A percentile compares a stretch with the other conserved stretches of the same genome.
phyloP scores from a whole-genome alignment of 1,140 invertebrate genomes.

The Aphaenogaster ashmeadi region DNA sequence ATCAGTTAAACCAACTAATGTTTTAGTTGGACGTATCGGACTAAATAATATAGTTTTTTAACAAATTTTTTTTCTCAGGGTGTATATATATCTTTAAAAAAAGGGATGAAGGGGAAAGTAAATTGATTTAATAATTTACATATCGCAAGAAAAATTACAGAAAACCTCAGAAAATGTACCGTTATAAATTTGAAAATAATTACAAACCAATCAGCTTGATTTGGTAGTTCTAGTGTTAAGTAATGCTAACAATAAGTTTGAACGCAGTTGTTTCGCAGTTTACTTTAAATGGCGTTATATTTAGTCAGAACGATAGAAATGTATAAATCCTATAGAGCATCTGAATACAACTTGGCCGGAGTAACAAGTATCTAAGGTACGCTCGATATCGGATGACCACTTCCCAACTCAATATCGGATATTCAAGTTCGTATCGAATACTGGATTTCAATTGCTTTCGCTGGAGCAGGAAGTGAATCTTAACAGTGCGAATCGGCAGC shows the following conservation, averaged over 20 bases:
- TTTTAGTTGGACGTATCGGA: no score
- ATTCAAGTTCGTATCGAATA: constrained; percentile 60
- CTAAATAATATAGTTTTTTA: no score
- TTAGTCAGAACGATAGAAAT: background rate
- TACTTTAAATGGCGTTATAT: background rate
- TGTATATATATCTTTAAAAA: background rate
- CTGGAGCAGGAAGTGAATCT: constrained; percentile 50
- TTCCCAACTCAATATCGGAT: constrained; percentile 58
- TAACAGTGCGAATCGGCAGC: constrained; percentile 36
- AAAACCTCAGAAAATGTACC: background rate
- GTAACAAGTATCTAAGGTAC: constrained; percentile 33
- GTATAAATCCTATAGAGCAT: constrained; percentile 23
- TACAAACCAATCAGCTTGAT: background rate
- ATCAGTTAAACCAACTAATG: no score
- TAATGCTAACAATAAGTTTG: background rate
- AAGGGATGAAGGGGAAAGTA: background rate
- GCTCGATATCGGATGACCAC: constrained; percentile 57
- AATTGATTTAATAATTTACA: background rate
- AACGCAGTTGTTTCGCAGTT: background rate
- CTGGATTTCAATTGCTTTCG: constrained; percentile 51
- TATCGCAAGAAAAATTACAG: background rate
- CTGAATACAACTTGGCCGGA: constrained; percentile 42
- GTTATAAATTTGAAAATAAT: constrained; percentile 2
- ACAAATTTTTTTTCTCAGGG: no score
- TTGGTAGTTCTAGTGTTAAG: background rate